These are phyloP conservation scores for Coptotermes formosanus DNA, from an alignment of 1,140 invertebrate species.

Conservation along the genomic window DNA sequence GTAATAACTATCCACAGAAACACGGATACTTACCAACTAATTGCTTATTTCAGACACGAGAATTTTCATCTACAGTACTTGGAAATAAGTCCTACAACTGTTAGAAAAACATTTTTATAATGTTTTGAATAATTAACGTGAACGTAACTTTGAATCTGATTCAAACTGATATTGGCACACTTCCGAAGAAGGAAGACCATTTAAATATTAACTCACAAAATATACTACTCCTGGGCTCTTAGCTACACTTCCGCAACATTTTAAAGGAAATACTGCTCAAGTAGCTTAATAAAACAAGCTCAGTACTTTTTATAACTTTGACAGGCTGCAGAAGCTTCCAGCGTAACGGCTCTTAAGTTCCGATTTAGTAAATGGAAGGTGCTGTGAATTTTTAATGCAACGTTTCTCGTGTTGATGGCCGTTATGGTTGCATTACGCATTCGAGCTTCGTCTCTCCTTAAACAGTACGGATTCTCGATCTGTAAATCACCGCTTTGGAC, in stretches of 20 bases:
- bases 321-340: not conserved
- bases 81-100: not conserved
- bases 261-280: not conserved
- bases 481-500: not conserved
- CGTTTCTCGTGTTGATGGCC: not conserved
- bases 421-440: not conserved
- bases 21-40: not conserved
- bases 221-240: not conserved
- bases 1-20: not conserved
- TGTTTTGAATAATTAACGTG: not conserved
- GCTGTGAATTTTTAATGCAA: conserved; percentile 6
- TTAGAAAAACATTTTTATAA: not conserved
- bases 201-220: conserved; percentile 4
- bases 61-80: not conserved
- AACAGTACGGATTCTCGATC: not conserved
- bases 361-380: not conserved
- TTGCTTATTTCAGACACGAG: not conserved
- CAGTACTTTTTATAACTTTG: too few species aligned
- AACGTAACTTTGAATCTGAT: not conserved
- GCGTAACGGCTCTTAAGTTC: not conserved
- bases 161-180: not conserved
- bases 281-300: not conserved
- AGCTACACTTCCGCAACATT: not conserved
- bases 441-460: not conserved
- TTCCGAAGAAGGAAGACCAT: not conserved